These are phyloP conservation scores for Drosophila stalkeri DNA, from an alignment of 2,888 invertebrate species.

Conservation along the genomic window DNA sequence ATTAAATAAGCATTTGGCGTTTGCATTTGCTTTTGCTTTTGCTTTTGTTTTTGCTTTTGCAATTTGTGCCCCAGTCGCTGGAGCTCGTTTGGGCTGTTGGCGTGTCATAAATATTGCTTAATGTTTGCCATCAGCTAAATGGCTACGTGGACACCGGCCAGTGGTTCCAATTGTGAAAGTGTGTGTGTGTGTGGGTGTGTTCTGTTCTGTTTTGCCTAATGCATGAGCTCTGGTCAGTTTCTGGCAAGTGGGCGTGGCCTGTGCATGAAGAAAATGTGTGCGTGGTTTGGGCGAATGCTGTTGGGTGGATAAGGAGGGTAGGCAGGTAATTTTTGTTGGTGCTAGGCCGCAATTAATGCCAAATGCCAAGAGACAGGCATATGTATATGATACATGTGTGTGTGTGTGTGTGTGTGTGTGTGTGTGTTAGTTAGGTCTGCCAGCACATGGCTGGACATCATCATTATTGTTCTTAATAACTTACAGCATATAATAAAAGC, in stretches of 20 bases:
- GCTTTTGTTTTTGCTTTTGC: conserved; percentile 63
- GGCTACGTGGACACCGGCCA: conserved; percentile 46
- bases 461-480: conserved; percentile 74
- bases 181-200: background rate
- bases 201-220: conserved; percentile 56
- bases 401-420: conserved; percentile 6
- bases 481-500: conserved; percentile 75
- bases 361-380: conserved; percentile 58
- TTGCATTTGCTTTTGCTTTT: conserved; percentile 67
- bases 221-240: conserved; percentile 37
- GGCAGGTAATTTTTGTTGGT: conserved; percentile 70
- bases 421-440: conserved; percentile 19
- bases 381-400: conserved; percentile 10
- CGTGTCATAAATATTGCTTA: conserved; percentile 76
- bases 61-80: conserved; percentile 49
- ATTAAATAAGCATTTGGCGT: conserved; percentile 80
- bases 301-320: background rate
- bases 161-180: conserved; percentile 10
- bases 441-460: conserved; percentile 76
- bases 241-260: conserved; percentile 13
- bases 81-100: background rate
- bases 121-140: conserved; percentile 69
- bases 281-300: background rate
- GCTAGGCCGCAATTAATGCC: conserved; percentile 79
- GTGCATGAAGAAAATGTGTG: background rate